Percentiles rank a stretch among this genome's conserved stretches.
These are phyloP conservation scores for Drosophila varians DNA, from an alignment of 1,140 invertebrate genomes.

Conservation along the genomic window DNA sequence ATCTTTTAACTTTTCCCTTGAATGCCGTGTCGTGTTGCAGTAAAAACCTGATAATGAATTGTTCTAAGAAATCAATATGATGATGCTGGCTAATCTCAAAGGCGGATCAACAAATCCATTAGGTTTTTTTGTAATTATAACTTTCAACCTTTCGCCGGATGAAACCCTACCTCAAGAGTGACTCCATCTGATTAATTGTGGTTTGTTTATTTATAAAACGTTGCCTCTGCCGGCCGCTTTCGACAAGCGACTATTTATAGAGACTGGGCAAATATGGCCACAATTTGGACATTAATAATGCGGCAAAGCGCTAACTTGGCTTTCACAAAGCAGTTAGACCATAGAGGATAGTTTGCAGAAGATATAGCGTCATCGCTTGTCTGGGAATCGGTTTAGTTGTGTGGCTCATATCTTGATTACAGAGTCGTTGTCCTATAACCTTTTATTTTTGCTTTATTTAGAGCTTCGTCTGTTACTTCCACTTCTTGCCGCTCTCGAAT, in stretches of 20 bases:
- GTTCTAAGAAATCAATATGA: background rate
- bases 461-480: constrained; percentile 20
- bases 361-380: constrained; percentile 39
- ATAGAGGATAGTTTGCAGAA: constrained; percentile 38
- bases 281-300: constrained; percentile 38
- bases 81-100: background rate
- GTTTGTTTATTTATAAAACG: constrained; percentile 57
- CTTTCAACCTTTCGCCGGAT: constrained; percentile 1
- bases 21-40: background rate
- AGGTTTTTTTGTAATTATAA: constrained; percentile 1
- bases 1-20: background rate
- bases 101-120: constrained; percentile 1
- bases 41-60: background rate
- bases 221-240: constrained; percentile 25
- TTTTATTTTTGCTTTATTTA: constrained; percentile 56
- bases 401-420: constrained; percentile 39
- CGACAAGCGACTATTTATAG: constrained; percentile 56
- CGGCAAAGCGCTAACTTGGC: constrained; percentile 36
- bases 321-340: constrained; percentile 58
- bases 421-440: constrained; percentile 78
- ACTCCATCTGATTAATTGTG: constrained; percentile 47
- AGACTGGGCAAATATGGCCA: constrained; percentile 42
- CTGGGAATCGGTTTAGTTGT: constrained; percentile 24
- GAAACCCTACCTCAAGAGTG: constrained; percentile 63
- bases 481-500: constrained; percentile 2